Conservation (phyloP, 1,140 invertebrate species). For the Dreissena polymorpha region DNA sequence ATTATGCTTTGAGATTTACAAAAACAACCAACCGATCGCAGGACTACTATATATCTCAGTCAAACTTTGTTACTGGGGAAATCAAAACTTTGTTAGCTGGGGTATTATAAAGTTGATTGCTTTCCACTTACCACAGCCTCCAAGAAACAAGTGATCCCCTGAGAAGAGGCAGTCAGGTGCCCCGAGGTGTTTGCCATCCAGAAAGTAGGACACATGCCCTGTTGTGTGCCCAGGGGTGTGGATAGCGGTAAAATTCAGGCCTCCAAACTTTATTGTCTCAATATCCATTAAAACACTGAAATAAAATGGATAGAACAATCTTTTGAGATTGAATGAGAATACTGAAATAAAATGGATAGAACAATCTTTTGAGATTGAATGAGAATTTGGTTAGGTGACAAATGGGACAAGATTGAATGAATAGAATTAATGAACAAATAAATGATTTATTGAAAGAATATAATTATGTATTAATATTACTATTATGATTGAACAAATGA, state of each 20-base stretch:
- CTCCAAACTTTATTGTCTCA: constrained; percentile 60
- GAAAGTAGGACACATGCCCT: constrained; percentile 66
- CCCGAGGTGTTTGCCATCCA: constrained; percentile 61
- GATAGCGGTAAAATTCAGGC: constrained; percentile 62
- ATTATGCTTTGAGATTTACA: no score
- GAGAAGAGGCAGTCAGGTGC: constrained; percentile 65
- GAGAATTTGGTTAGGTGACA: no score
- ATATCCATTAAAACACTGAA: constrained; percentile 61
- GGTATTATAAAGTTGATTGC: no score
- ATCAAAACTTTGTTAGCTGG: no score
- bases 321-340: no score
- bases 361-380: no score
- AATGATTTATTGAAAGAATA: not conserved
- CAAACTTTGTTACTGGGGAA: no score
- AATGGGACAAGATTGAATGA: not conserved
- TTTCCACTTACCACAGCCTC: constrained; percentile 63
- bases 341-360: constrained; percentile 52
- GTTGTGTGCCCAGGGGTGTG: constrained; percentile 72
- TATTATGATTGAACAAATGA: not conserved
- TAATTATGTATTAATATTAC: no score
- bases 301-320: constrained; percentile 14
- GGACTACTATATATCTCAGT: no score
- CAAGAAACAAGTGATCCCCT: constrained; percentile 70
- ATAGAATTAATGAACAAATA: not conserved
- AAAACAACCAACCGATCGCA: no score